These are phyloP conservation scores for Hestina assimilis DNA, from an alignment of 1,140 invertebrate species.

Conservation along the genomic window DNA sequence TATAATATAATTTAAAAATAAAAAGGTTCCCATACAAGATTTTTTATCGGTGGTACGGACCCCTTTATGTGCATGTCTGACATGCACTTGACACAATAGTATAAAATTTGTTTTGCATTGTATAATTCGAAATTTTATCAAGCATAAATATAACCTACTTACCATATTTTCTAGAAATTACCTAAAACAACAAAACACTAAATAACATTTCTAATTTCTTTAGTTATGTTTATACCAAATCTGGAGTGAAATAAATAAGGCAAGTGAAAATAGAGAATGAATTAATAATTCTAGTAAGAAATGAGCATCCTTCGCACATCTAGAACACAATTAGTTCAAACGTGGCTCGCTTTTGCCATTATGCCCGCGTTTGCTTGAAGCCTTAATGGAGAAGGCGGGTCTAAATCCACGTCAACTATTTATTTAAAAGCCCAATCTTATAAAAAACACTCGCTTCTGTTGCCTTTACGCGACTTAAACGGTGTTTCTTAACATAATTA, in stretches of 20 bases:
- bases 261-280: conserved; percentile 10
- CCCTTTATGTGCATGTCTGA: no score
- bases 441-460: not conserved
- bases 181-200: no score
- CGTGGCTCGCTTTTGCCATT: conserved; percentile 10
- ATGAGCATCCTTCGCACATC: conserved; percentile 17
- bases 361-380: conserved; percentile 19
- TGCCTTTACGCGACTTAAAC: not conserved
- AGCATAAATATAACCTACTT: no score
- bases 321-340: conserved; percentile 14
- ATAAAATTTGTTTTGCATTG: no score
- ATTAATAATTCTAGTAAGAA: conserved; percentile 17
- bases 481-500: not conserved
- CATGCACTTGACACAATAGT: no score
- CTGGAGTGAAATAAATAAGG: conserved; percentile 12
- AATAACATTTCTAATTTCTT: not conserved
- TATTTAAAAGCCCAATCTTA: conserved; percentile 16
- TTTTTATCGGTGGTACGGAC: no score
- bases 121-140: no score
- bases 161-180: no score
- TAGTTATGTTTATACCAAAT: not conserved
- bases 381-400: conserved; percentile 24
- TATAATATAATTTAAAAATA: no score
- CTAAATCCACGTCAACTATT: conserved; percentile 16
- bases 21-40: no score